Conservation (phyloP, 2,888 invertebrate species). For the Andrena dorsata region DNA sequence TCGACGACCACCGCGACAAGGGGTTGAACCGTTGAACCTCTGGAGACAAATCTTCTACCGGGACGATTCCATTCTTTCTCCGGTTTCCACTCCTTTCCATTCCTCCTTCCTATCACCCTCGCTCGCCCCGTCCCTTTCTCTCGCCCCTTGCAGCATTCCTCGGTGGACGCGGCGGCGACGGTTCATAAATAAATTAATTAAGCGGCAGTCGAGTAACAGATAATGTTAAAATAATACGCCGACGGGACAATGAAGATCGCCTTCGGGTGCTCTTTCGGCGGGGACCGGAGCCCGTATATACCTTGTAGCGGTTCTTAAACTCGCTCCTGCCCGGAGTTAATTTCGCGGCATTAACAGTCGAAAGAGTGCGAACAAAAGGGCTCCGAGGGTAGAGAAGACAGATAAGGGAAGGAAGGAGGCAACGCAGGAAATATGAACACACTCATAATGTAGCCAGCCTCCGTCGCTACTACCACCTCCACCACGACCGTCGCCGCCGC, state of each 20-base stretch:
- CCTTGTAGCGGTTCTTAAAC: conserved; percentile 80
- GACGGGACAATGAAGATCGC: conserved; percentile 74
- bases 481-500: conserved; percentile 40
- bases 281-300: conserved; percentile 35
- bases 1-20: conserved; percentile 62
- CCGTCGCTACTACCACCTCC: conserved; percentile 44
- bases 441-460: conserved; percentile 78
- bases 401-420: conserved; percentile 80
- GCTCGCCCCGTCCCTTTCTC: not conserved
- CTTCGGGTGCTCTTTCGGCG: conserved; percentile 38
- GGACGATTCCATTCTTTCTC: conserved; percentile 57
- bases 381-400: conserved; percentile 78
- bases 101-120: conserved; percentile 10
- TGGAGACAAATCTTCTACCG: conserved; percentile 70
- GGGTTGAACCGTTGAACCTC: conserved; percentile 74
- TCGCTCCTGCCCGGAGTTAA: conserved; percentile 82
- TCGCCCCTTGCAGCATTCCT: not conserved
- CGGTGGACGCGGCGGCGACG: conserved; percentile 32
- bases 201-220: conserved; percentile 76
- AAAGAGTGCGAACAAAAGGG: conserved; percentile 85
- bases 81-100: conserved; percentile 8
- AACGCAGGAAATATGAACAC: conserved; percentile 82
- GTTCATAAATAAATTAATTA: conserved; percentile 84
- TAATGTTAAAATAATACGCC: conserved; percentile 82
- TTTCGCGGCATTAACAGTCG: conserved; percentile 84